Base-by-base conservation (phyloP, 2,888 invertebrate genomes). In the Helobdella robusta region DNA sequence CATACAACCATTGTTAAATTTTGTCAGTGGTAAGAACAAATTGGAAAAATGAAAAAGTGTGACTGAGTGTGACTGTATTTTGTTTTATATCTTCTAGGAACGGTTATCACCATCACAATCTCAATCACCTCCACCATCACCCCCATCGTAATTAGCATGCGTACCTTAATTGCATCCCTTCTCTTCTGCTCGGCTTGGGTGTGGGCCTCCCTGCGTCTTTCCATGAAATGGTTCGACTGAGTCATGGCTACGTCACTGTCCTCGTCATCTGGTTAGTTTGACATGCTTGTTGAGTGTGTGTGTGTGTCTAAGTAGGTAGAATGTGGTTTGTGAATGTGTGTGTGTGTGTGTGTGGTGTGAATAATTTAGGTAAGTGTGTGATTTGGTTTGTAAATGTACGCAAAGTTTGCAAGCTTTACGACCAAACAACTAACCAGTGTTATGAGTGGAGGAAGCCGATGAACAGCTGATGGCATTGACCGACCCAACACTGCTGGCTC, bases 171-270 rank as follows among this genome's bases (percentile, higher is more conserved):
- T 1, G 94, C 93, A 84, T 95, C 94, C 74, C 94, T 84, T 70
- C 95, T 84, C 77, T 94, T 94, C 79, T 95, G 94, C 79, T 95
- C 95, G 2, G 95, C 94, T 82, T 93, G 86, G 0, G 94, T 94
- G 77, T 94, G 94, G 4, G 94, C 94, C 79, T 94, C 93, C 69
- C 94, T 83, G 64, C 94, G 84, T 44, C 94, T 83, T 75, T 95
- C 93, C 78, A 92, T 94, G 79, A 93, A 94, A 75, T 88, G 91
- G 67, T 90, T 81, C 1, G 89, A 83, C 0, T 84, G 84, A 71
- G 84, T 84, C 34, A 44, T 56, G 8, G 63, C 56, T 18, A 58
- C 56, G 35, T 72, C 72, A 73, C 85, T 85, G 77, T 85, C 85
- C 60, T 79, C 78, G 72, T 79, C 78, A 73, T 78, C 77, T 76